Base-by-base conservation (phyloP, 2,888 invertebrate genomes). In the Aromia moschata region DNA sequence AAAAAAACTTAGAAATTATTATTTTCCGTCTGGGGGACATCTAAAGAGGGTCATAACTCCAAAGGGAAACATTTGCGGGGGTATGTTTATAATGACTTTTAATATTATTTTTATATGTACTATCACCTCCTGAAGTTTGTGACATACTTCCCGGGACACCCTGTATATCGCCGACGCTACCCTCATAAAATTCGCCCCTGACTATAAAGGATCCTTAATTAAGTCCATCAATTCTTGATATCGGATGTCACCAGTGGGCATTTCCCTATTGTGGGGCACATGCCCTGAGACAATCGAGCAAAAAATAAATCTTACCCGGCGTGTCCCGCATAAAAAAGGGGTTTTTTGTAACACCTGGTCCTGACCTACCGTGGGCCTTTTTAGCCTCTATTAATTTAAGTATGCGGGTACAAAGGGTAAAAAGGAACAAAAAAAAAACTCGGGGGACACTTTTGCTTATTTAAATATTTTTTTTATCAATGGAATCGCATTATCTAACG, bases 341-440 rank as follows among this genome's bases (percentile, higher is more conserved):
- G 65, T 76, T 76, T 78, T 78, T 78, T 77, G 71, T 74, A 71
- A 68, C 78, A 79, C 78, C 79, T 79, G 78, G 79, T 64, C 71
- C 62, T 66, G 43, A 44, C 57, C 56, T 52, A 53, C 41, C 53
- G 40, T 46, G 41, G 51, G 45, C 67, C 61, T 55, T 58, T n/a
- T 58, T 66, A 33, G 70, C 68, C 73, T 73, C 70, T 75, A 74
- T 76, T 76, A 73, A 73, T 70, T 71, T 69, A 74, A 74, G 71
- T 69, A 77, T 77, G 74, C 77, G 77, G 78, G 77, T 66, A 74
- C 71, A 77, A 77, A 77, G 75, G 74, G 73, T 74, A 62, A 69
- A 68, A 31, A 31, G 18, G 18, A 40, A 57, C n/a, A n/a, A 46
- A 43, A 62, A 64, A 60, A 33, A 64, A 64, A 47, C 31, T 37